Percentiles rank a stretch among this genome's conserved stretches.
Conservation (phyloP, 2,113 vertebrate species). For the Bettongia penicillata region DNA sequence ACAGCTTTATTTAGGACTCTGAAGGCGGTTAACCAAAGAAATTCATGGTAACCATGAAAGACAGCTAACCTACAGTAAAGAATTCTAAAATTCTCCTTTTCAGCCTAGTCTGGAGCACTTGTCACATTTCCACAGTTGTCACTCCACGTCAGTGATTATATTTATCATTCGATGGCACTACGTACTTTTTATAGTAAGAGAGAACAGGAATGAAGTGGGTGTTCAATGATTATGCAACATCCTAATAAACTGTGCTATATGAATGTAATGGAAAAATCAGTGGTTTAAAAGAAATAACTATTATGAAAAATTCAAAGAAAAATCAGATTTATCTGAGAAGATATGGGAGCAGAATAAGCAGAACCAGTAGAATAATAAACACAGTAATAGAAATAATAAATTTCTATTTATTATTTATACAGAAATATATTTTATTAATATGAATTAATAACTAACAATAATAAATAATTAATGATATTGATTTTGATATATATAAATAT, state of each 20-base stretch:
- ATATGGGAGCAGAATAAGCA: neutral
- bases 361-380: neutral
- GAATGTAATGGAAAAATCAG: neutral
- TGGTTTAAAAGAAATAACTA: neutral
- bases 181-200: neutral
- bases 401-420: too few relatives aligned
- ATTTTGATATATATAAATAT: too few relatives aligned
- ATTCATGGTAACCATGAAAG: constrained; percentile 6
- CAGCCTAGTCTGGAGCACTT: constrained; percentile 29
- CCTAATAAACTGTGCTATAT: neutral
- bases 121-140: neutral
- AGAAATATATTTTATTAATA: too few relatives aligned
- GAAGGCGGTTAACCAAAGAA: constrained; percentile 40
- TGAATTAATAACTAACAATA: too few relatives aligned
- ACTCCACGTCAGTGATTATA: neutral
- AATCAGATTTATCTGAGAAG: neutral
- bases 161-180: neutral
- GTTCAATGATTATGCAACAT: neutral
- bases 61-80: constrained; percentile 4
- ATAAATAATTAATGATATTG: too few relatives aligned
- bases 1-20: neutral
- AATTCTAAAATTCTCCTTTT: constrained; percentile 47
- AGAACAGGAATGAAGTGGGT: neutral
- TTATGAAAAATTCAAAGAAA: neutral
- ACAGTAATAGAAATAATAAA: too few relatives aligned